Base-by-base conservation (phyloP, 2,888 invertebrate genomes). In the Nemoura dubitans region DNA sequence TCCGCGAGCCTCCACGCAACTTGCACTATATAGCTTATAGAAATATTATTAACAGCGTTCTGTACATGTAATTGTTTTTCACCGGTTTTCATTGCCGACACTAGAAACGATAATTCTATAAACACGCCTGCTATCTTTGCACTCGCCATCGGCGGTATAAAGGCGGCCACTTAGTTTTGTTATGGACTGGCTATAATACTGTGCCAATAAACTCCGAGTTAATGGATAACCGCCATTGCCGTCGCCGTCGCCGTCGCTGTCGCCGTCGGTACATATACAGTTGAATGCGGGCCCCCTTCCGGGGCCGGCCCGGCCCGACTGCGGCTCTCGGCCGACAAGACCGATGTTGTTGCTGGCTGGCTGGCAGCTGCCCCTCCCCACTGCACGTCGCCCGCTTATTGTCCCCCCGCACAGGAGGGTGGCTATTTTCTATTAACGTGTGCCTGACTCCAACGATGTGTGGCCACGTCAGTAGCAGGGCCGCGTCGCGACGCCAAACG, bases 371-470 rank as follows among this genome's bases (percentile, higher is more conserved):
- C 36, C 36, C 36, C 5, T 36, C 5, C 36, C 10, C 21, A 36
- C n/a, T n/a, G n/a, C n/a, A n/a, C n/a, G n/a, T n/a, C n/a, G n/a
- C n/a, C n/a, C n/a, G 21, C n/a, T 76, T 78, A 78, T 78, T 78
- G 78, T 78, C 78, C 78, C 59, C 59, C 59, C 21, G 28, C 78
- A 78, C 21, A 0, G 21, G 10, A 28, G 78, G 78, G 78, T 78
- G 78, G 78, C 78, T 78, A 78, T 78, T 78, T 78, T 78, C 78
- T 78, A 78, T 78, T 78, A 78, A 78, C 78, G 78, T 78, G 26
- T 14, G 78, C 78, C 78, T 26, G 78, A 28, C 10, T 28, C 26
- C 78, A 78, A 78, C 78, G 78, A 78, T 78, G 78, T 78, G 78
- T 78, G 78, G 3, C 78, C 0, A 1, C 14, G 78, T 78, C 78